phyloP scores from a whole-genome alignment of 2,888 invertebrate species.

The Gryllus longicercus region DNA sequence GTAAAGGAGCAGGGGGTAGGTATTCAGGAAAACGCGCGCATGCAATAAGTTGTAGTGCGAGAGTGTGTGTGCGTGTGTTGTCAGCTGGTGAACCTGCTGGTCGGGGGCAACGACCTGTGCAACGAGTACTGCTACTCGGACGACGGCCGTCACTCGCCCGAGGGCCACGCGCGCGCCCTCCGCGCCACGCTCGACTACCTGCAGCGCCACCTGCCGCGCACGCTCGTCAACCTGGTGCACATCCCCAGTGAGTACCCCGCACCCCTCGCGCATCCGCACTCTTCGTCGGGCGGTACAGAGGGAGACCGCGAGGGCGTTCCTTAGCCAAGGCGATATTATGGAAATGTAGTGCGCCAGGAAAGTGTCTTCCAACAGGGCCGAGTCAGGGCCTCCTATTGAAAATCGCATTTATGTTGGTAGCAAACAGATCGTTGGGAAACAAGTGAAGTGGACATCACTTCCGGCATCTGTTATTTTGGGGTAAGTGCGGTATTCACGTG shows the following conservation, averaged over 20 bases:
- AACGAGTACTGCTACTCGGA: slow-evolving; percentile 36
- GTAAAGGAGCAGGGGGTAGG: no score
- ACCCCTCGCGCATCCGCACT: not conserved
- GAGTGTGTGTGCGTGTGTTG: not conserved
- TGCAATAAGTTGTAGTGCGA: not conserved
- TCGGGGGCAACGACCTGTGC: slow-evolving; percentile 37
- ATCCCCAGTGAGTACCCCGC: slow-evolving; percentile 33
- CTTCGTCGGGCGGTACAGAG: no score
- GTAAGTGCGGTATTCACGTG: no score
- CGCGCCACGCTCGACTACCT: slow-evolving; percentile 33
- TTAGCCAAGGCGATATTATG: no score
- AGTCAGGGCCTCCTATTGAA: no score
- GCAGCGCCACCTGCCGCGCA: slow-evolving; percentile 34
- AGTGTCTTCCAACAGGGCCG: no score
- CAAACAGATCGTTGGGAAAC: no score
- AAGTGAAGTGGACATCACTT: no score
- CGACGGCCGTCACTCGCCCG: slow-evolving; percentile 28
- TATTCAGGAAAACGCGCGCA: not conserved
- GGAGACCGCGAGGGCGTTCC: no score
- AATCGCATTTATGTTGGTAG: no score
- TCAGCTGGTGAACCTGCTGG: slow-evolving; percentile 36
- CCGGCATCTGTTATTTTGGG: no score
- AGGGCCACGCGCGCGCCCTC: slow-evolving; percentile 32
- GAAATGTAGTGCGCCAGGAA: no score
- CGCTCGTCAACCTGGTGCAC: slow-evolving; percentile 37